Evolutionary conservation across 2,888 invertebrate species (phyloP).

Genomic region (Penaeus monodon): DNA sequence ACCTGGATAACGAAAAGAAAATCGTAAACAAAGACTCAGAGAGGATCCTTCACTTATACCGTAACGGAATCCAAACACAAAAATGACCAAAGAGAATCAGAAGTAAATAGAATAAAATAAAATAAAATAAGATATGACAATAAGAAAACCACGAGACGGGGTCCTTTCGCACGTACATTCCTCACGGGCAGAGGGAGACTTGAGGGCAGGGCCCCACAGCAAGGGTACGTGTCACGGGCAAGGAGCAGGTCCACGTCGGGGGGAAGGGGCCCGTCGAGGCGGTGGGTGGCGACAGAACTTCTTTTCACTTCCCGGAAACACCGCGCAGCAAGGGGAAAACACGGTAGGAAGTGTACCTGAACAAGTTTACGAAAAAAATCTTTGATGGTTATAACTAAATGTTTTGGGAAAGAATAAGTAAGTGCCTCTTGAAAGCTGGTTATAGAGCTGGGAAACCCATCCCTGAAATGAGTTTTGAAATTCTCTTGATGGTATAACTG

Average conservation of each 20-base stretch:
- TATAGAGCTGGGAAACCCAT: too few relatives aligned
- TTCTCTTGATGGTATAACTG: too few relatives aligned
- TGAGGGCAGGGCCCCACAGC: conserved; percentile 88
- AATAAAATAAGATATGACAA: too few relatives aligned
- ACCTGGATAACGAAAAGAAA: conserved; percentile 18
- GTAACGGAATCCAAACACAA: background rate
- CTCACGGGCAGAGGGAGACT: conserved; percentile 77
- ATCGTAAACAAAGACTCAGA: background rate
- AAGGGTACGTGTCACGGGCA: conserved; percentile 77
- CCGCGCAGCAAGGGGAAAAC: conserved; percentile 78
- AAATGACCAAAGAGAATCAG: too few relatives aligned
- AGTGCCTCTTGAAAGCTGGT: too few relatives aligned
- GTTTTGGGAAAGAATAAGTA: too few relatives aligned
- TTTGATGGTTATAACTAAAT: background rate
- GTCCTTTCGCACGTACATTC: conserved; percentile 44
- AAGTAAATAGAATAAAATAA: too few relatives aligned
- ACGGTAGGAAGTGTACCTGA: conserved; percentile 87
- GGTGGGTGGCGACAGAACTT: conserved; percentile 83
- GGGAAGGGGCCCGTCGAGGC: conserved; percentile 79
- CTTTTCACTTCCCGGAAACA: conserved; percentile 70
- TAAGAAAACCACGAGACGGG: background rate
- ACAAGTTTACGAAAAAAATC: background rate
- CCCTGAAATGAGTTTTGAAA: too few relatives aligned
- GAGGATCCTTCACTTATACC: background rate
- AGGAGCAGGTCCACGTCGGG: conserved; percentile 70